phyloP scores from a whole-genome alignment of 1,140 invertebrate genomes.

The Papilio polyxenes region DNA sequence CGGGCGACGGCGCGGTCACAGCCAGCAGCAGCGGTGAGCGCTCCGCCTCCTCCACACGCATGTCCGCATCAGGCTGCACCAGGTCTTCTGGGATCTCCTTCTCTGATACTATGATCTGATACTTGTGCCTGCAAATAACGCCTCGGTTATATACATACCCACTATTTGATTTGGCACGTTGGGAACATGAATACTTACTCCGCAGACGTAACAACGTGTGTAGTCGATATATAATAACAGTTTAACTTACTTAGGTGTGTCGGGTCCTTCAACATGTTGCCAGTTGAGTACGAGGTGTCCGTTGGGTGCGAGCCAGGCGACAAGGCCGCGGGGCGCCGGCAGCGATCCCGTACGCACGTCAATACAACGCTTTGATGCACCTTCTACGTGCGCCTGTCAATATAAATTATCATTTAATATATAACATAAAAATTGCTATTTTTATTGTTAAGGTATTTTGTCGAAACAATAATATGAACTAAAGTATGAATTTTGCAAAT shows the following conservation, averaged over 20 bases:
- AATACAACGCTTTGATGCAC: constrained; percentile 55
- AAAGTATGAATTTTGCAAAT: no score
- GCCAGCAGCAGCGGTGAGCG: constrained; percentile 82
- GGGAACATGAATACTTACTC: no score
- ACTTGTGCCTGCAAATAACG: constrained; percentile 79
- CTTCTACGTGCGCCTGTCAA: constrained; percentile 46
- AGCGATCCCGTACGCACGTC: constrained; percentile 71
- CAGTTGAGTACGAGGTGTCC: constrained; percentile 84
- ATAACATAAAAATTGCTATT: constrained; percentile 1
- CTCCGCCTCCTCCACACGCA: constrained; percentile 76
- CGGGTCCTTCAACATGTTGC: constrained; percentile 60
- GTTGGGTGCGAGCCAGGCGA: constrained; percentile 80
- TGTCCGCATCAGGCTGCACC: constrained; percentile 76
- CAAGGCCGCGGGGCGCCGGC: constrained; percentile 84
- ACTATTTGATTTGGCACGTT: no score
- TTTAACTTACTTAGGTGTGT: constrained; percentile 45
- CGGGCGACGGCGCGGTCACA: constrained; percentile 75
- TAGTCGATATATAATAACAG: background rate
- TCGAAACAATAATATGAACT: background rate
- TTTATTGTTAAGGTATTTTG: background rate
- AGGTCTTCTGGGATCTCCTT: constrained; percentile 70
- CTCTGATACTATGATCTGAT: constrained; percentile 84
- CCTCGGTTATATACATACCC: background rate
- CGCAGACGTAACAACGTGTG: no score
- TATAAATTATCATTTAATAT: background rate